Percentiles rank a stretch among this genome's conserved stretches.
phyloP scores from a whole-genome alignment of 2,797 vertebrate genomes.

The Cyprinella venusta region DNA sequence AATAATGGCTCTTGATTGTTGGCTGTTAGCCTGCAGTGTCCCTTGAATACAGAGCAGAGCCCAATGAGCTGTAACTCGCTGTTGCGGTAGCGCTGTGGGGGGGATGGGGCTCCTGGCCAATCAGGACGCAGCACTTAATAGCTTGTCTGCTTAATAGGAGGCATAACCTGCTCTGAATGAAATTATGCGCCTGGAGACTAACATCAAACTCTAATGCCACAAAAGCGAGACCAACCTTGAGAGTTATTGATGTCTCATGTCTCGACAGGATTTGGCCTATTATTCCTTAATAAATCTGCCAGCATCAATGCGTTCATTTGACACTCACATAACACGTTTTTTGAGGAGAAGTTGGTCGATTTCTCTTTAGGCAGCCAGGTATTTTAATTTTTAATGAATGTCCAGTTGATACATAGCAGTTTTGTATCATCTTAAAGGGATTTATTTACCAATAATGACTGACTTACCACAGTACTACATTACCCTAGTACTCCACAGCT shows the following conservation, averaged over 20 bases:
- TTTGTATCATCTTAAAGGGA: not conserved
- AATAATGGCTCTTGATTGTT: conserved; percentile 55
- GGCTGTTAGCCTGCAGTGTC: conserved; percentile 32
- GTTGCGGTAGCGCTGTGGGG: conserved; percentile 23
- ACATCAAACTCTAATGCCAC: conserved; percentile 50
- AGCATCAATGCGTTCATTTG: conserved; percentile 54
- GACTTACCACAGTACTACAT: not conserved
- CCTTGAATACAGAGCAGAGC: conserved; percentile 56
- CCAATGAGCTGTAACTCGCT: conserved; percentile 54
- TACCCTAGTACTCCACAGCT: not conserved
- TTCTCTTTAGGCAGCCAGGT: conserved; percentile 21
- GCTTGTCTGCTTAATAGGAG: conserved; percentile 53
- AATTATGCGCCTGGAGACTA: conserved; percentile 57
- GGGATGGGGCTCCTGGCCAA: conserved; percentile 34
- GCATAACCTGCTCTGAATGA: conserved; percentile 58
- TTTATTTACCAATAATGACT: not conserved
- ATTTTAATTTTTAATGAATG: conserved; percentile 40
- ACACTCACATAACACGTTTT: conserved; percentile 49
- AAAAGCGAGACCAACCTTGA: conserved; percentile 62
- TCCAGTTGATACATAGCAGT: not conserved
- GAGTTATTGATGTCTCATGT: conserved; percentile 63
- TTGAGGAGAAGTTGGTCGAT: conserved; percentile 15
- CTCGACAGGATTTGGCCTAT: conserved; percentile 66
- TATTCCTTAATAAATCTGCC: conserved; percentile 66
- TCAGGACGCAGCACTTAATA: conserved; percentile 47